Conservation (phyloP, 2,888 invertebrate genomes). For the Cybosia mesomella region DNA sequence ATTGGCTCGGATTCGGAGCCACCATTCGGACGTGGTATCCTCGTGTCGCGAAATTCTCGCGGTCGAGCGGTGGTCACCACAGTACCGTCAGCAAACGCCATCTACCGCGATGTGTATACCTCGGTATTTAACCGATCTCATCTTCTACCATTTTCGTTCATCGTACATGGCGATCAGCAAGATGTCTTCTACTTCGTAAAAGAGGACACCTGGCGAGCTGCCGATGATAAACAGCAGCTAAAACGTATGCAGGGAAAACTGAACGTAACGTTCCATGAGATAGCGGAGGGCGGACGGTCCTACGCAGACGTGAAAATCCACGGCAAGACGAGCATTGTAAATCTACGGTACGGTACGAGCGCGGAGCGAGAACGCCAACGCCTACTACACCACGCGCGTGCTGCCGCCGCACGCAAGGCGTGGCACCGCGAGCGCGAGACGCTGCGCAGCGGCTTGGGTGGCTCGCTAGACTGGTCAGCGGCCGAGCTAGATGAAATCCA, state of each 20-base stretch:
- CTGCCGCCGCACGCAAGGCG: slow-evolving; percentile 95
- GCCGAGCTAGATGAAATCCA: slow-evolving; percentile 96
- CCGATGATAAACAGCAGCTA: slow-evolving; percentile 95
- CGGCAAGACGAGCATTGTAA: slow-evolving; percentile 95
- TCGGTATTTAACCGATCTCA: slow-evolving; percentile 96
- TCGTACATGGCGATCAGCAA: slow-evolving; percentile 95
- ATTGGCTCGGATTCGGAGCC: slow-evolving; percentile 95
- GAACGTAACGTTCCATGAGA: slow-evolving; percentile 96
- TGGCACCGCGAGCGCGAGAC: slow-evolving; percentile 97
- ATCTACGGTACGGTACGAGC: slow-evolving; percentile 97
- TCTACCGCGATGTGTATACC: slow-evolving; percentile 96
- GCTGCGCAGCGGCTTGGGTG: slow-evolving; percentile 91
- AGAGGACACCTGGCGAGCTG: slow-evolving; percentile 95
- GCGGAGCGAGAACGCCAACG: slow-evolving; percentile 96
- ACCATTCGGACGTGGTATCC: slow-evolving; percentile 94
- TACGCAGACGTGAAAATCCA: slow-evolving; percentile 96
- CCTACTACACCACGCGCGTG: slow-evolving; percentile 95
- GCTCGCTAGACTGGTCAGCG: slow-evolving; percentile 94
- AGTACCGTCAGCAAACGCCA: slow-evolving; percentile 95
- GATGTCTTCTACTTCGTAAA: slow-evolving; percentile 98
- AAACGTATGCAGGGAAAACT: slow-evolving; percentile 96
- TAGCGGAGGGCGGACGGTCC: slow-evolving; percentile 91
- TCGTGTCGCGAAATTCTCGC: slow-evolving; percentile 92
- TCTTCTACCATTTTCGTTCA: slow-evolving; percentile 94
- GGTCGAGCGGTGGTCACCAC: slow-evolving; percentile 94